phyloP scores from a whole-genome alignment of 2,888 invertebrate species.

The Linyphia triangularis region DNA sequence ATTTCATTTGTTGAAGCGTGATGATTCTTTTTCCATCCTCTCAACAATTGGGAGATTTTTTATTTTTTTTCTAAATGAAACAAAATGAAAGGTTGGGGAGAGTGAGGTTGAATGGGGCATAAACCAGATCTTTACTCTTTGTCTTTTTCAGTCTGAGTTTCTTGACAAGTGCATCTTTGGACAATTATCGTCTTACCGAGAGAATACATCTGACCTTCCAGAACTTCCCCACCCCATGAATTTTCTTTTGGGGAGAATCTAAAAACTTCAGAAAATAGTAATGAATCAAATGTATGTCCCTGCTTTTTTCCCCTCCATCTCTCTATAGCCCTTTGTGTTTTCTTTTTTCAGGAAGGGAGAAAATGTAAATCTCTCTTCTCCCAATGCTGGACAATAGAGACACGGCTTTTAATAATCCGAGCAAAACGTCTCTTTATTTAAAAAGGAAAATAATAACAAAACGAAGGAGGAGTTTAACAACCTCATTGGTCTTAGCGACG shows the following conservation, averaged over 20 bases:
- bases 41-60: constrained; percentile 29
- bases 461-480: neutral
- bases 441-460: neutral
- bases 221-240: constrained; percentile 1
- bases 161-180: neutral
- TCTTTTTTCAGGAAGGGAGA: constrained; percentile 12
- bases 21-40: constrained; percentile 13
- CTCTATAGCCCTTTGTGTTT: constrained; percentile 3
- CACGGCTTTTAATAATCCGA: constrained; percentile 38
- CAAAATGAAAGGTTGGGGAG: neutral
- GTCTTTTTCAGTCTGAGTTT: neutral
- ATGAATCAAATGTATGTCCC: neutral
- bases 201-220: constrained; percentile 31
- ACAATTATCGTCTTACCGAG: constrained; percentile 9
- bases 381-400: constrained; percentile 23
- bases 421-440: constrained; percentile 5
- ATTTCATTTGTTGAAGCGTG: constrained; percentile 34
- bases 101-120: neutral
- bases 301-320: neutral
- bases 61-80: no score
- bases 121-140: neutral
- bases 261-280: neutral
- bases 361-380: constrained; percentile 47
- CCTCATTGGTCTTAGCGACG: constrained; percentile 15
- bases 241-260: constrained; percentile 1